A percentile compares a stretch with the other conserved stretches of the same genome.
phyloP scores from a whole-genome alignment of 2,797 vertebrate genomes.

The Heliangelus exortis region DNA sequence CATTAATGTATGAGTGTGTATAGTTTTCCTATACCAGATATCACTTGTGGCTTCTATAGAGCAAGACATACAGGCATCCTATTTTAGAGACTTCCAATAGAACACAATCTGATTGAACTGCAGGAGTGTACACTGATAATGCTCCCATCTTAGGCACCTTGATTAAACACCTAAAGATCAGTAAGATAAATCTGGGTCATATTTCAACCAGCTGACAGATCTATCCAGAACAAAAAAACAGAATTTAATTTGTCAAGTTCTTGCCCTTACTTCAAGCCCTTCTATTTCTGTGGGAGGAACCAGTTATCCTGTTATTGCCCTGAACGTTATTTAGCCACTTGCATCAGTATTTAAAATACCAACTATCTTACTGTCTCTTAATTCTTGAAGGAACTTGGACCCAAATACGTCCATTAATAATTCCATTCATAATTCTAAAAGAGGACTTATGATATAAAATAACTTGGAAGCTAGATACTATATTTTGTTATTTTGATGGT shows the following conservation, averaged over 20 bases:
- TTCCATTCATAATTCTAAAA: background rate
- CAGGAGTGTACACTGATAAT: rapidly evolving
- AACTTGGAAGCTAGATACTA: background rate
- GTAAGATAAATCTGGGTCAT: background rate
- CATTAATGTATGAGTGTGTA: background rate
- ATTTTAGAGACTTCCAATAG: background rate
- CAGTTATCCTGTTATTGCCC: background rate
- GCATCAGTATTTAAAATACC: background rate
- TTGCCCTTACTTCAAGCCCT: background rate
- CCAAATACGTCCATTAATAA: background rate
- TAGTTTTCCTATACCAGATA: background rate
- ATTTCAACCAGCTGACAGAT: background rate
- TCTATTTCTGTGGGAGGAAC: background rate
- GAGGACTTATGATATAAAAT: background rate
- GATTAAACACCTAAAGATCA: background rate
- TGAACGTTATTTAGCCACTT: background rate
- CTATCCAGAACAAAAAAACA: background rate
- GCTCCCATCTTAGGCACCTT: background rate
- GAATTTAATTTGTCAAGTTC: background rate
- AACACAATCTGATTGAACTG: background rate
- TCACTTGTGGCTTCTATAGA: background rate
- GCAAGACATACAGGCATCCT: background rate
- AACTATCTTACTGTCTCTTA: background rate
- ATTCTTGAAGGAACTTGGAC: background rate
- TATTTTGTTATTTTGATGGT: background rate